Conservation (phyloP, 2,888 invertebrate species). For the Pachliopta kotzebuea region DNA sequence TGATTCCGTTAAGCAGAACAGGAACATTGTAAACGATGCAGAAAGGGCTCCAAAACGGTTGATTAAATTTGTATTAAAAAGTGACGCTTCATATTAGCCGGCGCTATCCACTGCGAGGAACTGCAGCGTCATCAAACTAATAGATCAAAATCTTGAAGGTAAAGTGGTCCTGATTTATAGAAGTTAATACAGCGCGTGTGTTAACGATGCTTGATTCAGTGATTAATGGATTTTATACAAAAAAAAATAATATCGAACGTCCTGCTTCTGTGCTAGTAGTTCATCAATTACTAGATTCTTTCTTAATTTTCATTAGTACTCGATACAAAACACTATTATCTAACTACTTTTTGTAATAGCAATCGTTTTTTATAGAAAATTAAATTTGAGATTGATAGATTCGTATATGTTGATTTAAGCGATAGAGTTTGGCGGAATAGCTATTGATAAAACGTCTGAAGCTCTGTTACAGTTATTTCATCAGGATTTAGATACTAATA, state of each 20-base stretch:
- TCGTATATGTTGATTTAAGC: background rate
- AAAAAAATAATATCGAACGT: constrained; percentile 52
- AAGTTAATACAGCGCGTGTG: constrained; percentile 68
- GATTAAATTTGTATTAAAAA: constrained; percentile 79
- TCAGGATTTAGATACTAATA: background rate
- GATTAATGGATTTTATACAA: constrained; percentile 70
- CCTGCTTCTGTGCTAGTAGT: constrained; percentile 59
- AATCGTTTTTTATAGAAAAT: background rate
- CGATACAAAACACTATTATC: background rate
- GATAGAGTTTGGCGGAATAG: background rate
- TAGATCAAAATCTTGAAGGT: constrained; percentile 73
- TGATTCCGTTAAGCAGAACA: constrained; percentile 60
- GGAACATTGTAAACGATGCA: constrained; percentile 66
- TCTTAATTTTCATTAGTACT: background rate
- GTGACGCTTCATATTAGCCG: constrained; percentile 66
- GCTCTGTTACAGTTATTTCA: background rate
- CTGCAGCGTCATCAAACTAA: constrained; percentile 68
- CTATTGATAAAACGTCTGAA: background rate
- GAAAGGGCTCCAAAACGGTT: constrained; percentile 65
- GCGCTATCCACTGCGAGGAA: constrained; percentile 59
- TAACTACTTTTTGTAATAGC: background rate
- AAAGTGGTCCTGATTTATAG: constrained; percentile 67
- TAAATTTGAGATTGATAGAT: background rate
- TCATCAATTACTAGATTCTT: constrained; percentile 5
- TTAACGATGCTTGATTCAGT: constrained; percentile 74